Evolutionary conservation across 2,113 vertebrate genomes (phyloP).

Genomic region (Pangasianodon hypophthalmus): DNA sequence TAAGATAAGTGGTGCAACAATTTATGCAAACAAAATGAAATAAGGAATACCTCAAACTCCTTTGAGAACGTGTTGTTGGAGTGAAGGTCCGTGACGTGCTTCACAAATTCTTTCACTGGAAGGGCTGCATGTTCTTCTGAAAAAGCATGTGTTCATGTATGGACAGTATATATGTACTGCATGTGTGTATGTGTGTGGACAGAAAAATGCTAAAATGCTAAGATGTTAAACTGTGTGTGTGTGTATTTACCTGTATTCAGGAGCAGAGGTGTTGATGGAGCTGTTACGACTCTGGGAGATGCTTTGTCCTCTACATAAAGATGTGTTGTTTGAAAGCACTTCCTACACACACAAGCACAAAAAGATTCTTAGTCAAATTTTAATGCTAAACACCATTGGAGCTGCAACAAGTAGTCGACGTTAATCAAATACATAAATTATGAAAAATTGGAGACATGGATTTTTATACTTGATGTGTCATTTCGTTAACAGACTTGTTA

Average conservation of each 20-base stretch:
- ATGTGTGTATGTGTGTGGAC: neutral
- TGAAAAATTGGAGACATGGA: neutral
- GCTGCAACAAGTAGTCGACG: neutral
- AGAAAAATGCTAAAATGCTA: neutral
- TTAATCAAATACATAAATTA: neutral
- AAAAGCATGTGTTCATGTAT: conserved; percentile 33
- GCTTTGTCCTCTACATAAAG: conserved; percentile 93
- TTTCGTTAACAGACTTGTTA: neutral
- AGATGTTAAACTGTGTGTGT: neutral
- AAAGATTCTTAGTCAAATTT: neutral
- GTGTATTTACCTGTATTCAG: conserved; percentile 77
- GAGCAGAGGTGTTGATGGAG: conserved; percentile 65
- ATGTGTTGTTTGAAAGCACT: conserved; percentile 96
- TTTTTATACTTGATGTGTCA: neutral
- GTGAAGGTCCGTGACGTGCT: conserved; percentile 90
- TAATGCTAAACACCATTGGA: neutral
- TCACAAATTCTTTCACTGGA: conserved; percentile 87
- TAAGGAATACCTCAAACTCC: conserved; percentile 86
- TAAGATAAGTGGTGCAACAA: neutral
- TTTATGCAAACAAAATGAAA: neutral
- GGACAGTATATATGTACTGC: neutral
- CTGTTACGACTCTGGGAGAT: conserved; percentile 85
- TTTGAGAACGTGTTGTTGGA: conserved; percentile 83
- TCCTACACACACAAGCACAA: conserved; percentile 66
- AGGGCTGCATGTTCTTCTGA: conserved; percentile 84